Conservation (phyloP, 2,888 invertebrate genomes). For the Drymonia ruficornis region DNA sequence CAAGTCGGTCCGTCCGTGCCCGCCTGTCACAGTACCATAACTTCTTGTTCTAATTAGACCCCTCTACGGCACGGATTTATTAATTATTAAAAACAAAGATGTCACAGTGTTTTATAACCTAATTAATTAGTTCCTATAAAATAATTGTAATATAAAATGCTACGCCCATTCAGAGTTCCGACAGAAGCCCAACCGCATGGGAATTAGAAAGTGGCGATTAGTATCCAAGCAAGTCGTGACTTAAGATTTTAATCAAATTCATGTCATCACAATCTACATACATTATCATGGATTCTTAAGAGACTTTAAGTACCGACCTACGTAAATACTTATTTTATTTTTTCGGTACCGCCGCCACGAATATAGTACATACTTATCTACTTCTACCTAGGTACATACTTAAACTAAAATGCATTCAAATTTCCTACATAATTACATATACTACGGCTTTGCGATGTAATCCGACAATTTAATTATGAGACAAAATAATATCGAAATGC, state of each 20-base stretch:
- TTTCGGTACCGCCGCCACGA: not conserved
- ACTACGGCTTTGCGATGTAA: no score
- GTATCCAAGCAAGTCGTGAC: constrained; percentile 50
- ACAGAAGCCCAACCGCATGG: constrained; percentile 31
- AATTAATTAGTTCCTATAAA: not conserved
- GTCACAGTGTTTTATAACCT: no score
- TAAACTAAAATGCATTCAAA: no score
- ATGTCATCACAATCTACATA: constrained; percentile 36
- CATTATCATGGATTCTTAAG: constrained; percentile 26
- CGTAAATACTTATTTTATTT: constrained; percentile 4
- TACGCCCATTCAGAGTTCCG: constrained; percentile 3
- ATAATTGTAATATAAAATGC: not conserved
- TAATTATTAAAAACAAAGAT: no score
- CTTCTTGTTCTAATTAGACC: no score
- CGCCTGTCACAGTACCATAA: no score
- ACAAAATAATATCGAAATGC: no score
- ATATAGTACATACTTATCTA: not conserved
- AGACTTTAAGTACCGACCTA: constrained; percentile 19
- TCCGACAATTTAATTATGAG: no score
- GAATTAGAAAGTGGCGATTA: constrained; percentile 55
- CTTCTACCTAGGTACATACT: no score
- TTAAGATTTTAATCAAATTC: constrained; percentile 50
- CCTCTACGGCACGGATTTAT: no score
- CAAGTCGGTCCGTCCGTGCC: no score
- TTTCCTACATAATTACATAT: no score